These are phyloP conservation scores for Agrypnus murinus DNA, from an alignment of 2,888 invertebrate species.

Conservation along the genomic window DNA sequence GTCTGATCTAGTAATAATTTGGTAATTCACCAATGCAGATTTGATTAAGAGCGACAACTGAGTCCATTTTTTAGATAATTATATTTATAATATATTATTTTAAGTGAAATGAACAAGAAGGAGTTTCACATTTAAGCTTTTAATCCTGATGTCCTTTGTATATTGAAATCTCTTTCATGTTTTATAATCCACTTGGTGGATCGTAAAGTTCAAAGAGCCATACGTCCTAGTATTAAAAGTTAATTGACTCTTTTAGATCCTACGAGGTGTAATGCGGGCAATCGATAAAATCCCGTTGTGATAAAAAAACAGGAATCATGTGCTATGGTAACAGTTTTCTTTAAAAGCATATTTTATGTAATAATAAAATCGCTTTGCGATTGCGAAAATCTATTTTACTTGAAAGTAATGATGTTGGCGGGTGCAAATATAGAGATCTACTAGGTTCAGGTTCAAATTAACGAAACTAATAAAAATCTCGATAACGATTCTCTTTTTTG, in stretches of 20 bases:
- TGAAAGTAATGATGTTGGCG: not conserved
- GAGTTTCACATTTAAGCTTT: not conserved
- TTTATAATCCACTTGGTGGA: not conserved
- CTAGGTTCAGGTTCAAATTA: too few species aligned
- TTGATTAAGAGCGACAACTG: too few species aligned
- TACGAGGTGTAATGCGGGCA: conserved; percentile 9
- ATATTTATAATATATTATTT: not conserved
- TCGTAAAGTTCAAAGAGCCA: not conserved
- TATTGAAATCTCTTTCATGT: not conserved
- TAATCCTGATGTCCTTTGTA: not conserved
- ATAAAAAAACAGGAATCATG: not conserved
- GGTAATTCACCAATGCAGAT: too few species aligned
- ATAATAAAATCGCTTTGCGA: not conserved
- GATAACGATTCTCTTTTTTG: too few species aligned
- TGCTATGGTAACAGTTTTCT: too few species aligned
- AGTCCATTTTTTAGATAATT: too few species aligned
- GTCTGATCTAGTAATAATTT: too few species aligned
- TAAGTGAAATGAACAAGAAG: not conserved
- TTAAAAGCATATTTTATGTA: not conserved
- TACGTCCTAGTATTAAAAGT: conserved; percentile 6
- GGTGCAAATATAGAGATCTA: too few species aligned
- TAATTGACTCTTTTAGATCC: conserved; percentile 4
- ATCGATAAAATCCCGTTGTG: conserved; percentile 32
- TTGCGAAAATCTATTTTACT: not conserved
- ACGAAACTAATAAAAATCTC: too few species aligned